A percentile compares a stretch with the other conserved stretches of the same genome.
Evolutionary conservation across 1,140 invertebrate genomes (phyloP).

Genomic region (Nylanderia fulva): DNA sequence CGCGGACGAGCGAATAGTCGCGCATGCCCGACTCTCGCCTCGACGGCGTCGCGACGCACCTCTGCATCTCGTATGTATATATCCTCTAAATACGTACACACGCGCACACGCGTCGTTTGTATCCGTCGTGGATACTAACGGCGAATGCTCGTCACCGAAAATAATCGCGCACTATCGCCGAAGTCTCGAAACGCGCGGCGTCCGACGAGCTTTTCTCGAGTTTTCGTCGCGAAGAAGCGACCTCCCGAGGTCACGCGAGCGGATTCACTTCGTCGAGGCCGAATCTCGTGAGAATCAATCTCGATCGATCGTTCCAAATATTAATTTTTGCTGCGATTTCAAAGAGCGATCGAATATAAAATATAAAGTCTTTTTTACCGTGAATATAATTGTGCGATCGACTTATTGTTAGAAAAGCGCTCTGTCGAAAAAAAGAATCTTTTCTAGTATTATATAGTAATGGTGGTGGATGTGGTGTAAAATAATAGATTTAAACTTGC

Average conservation of each 20-base stretch:
- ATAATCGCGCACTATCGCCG: slow-evolving; percentile 68
- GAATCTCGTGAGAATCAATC: not conserved
- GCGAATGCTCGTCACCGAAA: slow-evolving; percentile 72
- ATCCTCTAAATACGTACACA: not conserved
- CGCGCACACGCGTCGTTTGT: slow-evolving; percentile 17
- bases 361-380: not conserved
- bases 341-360: not conserved
- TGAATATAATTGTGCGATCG: not conserved
- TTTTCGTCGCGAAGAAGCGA: slow-evolving; percentile 34
- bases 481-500: not conserved
- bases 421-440: not conserved
- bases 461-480: not conserved
- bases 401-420: not conserved
- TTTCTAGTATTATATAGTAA: not conserved
- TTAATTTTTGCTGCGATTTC: slow-evolving; percentile 4
- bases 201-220: slow-evolving; percentile 46
- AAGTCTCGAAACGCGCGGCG: slow-evolving; percentile 45
- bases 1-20: slow-evolving; percentile 35
- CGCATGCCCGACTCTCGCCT: slow-evolving; percentile 62
- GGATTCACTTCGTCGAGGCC: slow-evolving; percentile 16
- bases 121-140: slow-evolving; percentile 67
- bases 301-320: not conserved
- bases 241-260: slow-evolving; percentile 37
- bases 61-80: slow-evolving; percentile 38
- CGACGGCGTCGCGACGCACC: slow-evolving; percentile 41